phyloP scores from a whole-genome alignment of 2,797 vertebrate genomes.

The Rhyacichthys aspro region DNA sequence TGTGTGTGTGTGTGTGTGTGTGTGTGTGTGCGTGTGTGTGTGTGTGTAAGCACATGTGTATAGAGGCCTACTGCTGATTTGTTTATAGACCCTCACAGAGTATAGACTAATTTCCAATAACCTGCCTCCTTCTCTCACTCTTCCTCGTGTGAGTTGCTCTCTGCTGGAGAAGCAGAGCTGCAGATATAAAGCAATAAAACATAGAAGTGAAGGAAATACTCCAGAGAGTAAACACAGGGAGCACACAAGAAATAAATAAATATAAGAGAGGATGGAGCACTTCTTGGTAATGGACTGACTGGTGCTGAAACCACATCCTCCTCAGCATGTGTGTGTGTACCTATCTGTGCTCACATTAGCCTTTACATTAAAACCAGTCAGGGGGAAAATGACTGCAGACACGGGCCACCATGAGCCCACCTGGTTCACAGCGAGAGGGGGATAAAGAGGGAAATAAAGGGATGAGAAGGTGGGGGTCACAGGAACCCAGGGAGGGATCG shows the following conservation, averaged over 20 bases:
- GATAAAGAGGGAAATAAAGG: constrained; percentile 59
- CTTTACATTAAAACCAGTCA: constrained; percentile 87
- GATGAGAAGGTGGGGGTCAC: constrained; percentile 38
- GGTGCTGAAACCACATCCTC: constrained; percentile 62
- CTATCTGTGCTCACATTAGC: constrained; percentile 77
- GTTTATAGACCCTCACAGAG: constrained; percentile 34
- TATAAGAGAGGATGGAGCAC: constrained; percentile 53
- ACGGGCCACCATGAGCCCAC: constrained; percentile 75
- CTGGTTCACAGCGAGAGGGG: constrained; percentile 71
- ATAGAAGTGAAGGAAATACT: constrained; percentile 57
- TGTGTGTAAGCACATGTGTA: constrained; percentile 10
- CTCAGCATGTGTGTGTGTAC: constrained; percentile 20
- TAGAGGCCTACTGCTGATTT: constrained; percentile 14
- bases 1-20: no score
- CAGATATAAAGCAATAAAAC: constrained; percentile 68
- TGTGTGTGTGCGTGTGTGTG: no score
- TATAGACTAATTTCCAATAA: constrained; percentile 25
- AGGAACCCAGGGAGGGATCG: constrained; percentile 20
- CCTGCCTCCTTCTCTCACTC: constrained; percentile 8
- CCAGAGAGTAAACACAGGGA: constrained; percentile 75
- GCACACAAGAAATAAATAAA: constrained; percentile 74
- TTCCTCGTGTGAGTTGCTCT: constrained; percentile 22
- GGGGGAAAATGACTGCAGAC: constrained; percentile 83
- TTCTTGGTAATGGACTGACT: constrained; percentile 65
- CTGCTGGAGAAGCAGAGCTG: constrained; percentile 43